Conservation (phyloP, 2,797 vertebrate species). For the Lagodon rhomboides region DNA sequence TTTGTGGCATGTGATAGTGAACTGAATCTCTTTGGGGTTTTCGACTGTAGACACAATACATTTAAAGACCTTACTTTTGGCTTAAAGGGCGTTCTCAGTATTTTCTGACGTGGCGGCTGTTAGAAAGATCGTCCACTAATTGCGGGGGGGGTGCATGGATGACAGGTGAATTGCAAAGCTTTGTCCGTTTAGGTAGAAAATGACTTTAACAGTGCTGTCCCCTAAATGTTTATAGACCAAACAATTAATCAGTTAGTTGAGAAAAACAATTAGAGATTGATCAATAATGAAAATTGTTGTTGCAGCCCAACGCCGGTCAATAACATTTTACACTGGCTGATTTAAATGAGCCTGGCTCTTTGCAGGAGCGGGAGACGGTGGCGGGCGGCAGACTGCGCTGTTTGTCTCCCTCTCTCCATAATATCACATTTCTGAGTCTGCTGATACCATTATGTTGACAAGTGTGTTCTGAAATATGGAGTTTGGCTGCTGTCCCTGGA, state of each 20-base stretch:
- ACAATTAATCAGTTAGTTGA: not conserved
- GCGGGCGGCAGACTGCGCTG: conserved; percentile 20
- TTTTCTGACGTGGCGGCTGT: not conserved
- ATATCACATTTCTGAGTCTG: conserved; percentile 54
- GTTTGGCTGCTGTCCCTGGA: conserved; percentile 69
- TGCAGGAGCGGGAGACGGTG: not conserved
- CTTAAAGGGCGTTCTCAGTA: not conserved
- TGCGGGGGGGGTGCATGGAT: not conserved
- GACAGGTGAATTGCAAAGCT: not conserved
- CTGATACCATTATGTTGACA: conserved; percentile 56
- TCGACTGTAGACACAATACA: not conserved
- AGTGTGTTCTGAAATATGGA: conserved; percentile 55
- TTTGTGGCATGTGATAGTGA: not conserved
- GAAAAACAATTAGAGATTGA: not conserved
- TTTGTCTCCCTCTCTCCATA: conserved; percentile 41
- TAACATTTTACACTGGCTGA: not conserved
- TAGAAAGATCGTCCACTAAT: not conserved
- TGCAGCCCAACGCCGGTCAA: not conserved
- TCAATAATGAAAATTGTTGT: not conserved
- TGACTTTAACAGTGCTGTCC: not conserved
- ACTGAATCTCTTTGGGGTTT: not conserved
- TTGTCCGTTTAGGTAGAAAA: not conserved
- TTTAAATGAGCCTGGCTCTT: not conserved
- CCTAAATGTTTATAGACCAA: not conserved
- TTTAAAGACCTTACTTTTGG: not conserved